phyloP scores from a whole-genome alignment of 2,113 vertebrate genomes.

The Rhizomys pruinosus region DNA sequence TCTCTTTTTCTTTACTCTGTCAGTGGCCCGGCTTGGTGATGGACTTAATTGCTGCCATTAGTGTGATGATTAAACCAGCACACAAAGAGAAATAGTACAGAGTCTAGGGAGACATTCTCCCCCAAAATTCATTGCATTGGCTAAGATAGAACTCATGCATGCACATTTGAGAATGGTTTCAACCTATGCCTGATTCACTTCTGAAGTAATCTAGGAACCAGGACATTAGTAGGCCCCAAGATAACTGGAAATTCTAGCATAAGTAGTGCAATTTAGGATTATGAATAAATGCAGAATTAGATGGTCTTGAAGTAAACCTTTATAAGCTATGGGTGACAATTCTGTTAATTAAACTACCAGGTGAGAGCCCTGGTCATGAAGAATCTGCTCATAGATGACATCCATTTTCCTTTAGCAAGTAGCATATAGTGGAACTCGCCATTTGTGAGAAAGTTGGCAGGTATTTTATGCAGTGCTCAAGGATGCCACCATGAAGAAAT shows the following conservation, averaged over 20 bases:
- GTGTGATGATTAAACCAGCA: not conserved
- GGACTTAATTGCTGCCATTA: not conserved
- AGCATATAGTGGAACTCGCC: not conserved
- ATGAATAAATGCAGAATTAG: not conserved
- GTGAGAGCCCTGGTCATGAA: not conserved
- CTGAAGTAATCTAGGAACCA: not conserved
- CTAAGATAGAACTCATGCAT: not conserved
- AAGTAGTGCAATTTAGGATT: not conserved
- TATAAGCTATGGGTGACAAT: not conserved
- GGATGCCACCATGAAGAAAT: not conserved
- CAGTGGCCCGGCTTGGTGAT: not conserved
- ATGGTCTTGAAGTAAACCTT: not conserved
- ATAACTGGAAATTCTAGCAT: not conserved
- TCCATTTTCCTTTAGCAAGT: not conserved
- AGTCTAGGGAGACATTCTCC: not conserved
- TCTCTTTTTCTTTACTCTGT: not conserved
- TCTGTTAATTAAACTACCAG: not conserved
- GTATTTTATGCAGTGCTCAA: not conserved
- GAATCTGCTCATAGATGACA: not conserved
- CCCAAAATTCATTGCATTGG: not conserved
- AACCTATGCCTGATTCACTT: not conserved
- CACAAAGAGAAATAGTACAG: not conserved
- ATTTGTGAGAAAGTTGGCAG: not conserved
- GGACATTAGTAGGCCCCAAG: not conserved
- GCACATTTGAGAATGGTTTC: not conserved